phyloP scores from a whole-genome alignment of 2,797 vertebrate genomes.

The Gobio occitaniae region DNA sequence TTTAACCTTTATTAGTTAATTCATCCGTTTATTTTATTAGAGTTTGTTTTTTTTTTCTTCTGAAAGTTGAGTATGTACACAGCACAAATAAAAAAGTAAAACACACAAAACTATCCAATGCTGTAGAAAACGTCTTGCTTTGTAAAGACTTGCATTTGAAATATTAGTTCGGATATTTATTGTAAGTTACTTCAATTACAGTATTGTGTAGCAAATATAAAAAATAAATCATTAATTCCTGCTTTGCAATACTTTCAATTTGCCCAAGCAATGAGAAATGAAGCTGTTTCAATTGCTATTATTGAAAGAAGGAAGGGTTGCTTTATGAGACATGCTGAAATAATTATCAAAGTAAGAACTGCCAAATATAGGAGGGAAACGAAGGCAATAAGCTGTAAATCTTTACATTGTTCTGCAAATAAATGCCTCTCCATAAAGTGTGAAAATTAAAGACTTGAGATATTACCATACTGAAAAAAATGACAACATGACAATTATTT shows the following conservation, averaged over 20 bases:
- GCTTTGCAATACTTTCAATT: neutral
- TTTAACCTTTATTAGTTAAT: neutral
- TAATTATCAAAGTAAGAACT: neutral
- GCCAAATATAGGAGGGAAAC: constrained; percentile 16
- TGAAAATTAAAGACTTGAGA: constrained; percentile 9
- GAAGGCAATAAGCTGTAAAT: constrained; percentile 12
- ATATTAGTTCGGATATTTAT: neutral
- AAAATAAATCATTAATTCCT: neutral
- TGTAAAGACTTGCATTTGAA: neutral
- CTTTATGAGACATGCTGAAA: constrained; percentile 34
- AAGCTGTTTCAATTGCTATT: neutral
- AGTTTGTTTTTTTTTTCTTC: neutral
- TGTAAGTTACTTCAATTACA: neutral
- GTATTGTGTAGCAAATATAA: neutral
- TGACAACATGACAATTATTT: neutral
- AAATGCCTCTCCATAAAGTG: neutral
- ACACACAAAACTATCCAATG: neutral
- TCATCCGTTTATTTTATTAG: neutral
- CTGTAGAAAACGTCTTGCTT: neutral
- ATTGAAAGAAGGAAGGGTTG: constrained; percentile 1
- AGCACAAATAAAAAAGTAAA: neutral
- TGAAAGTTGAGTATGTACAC: neutral
- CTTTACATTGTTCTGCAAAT: constrained; percentile 6
- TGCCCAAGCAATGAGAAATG: neutral
- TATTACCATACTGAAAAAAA: neutral